Base-by-base conservation (phyloP, 2,888 invertebrate genomes). In the Pterostichus niger region DNA sequence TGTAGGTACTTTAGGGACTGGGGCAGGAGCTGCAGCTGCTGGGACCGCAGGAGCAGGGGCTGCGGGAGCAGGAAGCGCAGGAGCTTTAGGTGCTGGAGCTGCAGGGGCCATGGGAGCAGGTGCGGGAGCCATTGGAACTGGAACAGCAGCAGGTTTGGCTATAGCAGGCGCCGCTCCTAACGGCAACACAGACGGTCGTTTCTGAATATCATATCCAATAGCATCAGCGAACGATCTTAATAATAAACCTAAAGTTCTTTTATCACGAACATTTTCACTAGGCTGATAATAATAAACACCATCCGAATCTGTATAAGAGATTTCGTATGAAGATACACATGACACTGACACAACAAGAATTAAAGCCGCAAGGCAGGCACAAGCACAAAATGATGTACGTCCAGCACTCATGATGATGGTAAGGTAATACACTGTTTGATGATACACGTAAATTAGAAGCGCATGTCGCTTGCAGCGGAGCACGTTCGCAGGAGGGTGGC, bases 201-300 rank as follows among this genome's bases (percentile, higher is more conserved):
- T 88, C 59, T 87, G 86, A 40, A 90, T 88, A 85, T 90, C 90
- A 84, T 89, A 90, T 35, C 90, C 90, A 84, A 90, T 89, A 75
- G 88, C 86, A 85, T 90, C 90, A 11, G 89, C 90, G 35, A 90
- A 87, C 83, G 88, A 87, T 54, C 87, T 87, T 31, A 90, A 84
- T 71, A 89, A 86, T n/a, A 87, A 84, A 83, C 89, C 90, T 73
- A 90, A 86, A 71, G 89, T 90, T 85, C 90, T 85, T 86, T 90
- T 90, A 73, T 88, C 87, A 71, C 86, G 85, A 82, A 84, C 71
- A 52, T 56, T 68, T 7, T 83, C 84, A 31, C 81, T 83, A 17
- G 71, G 79, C 49, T 75, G 54, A 76, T 71, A 71, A 75, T 76
- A 24, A 52, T 52, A 49, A 24, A 49, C 75, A 52, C 49, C 49